Base-by-base conservation (phyloP, 2,888 invertebrate genomes). In the Ptilodon capucinus region DNA sequence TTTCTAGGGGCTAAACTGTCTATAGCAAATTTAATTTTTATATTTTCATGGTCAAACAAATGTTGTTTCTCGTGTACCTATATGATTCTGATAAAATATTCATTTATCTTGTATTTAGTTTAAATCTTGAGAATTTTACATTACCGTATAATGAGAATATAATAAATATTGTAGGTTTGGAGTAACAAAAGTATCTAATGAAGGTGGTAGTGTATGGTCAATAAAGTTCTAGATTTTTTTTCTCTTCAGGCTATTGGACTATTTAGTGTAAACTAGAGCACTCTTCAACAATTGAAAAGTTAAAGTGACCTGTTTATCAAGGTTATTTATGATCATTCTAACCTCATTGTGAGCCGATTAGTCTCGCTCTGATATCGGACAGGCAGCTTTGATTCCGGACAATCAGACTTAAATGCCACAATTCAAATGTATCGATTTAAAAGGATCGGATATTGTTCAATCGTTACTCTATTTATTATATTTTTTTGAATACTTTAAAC, bases 321-420 rank as follows among this genome's bases (percentile, higher is more conserved):
- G n/a, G 54, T 68, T 66, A 53, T 64, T 54, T 51, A 57, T 51
- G 53, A 58, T 60, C 56, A 65, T 71, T 63, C 68, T 59, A 58
- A 55, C 54, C 46, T 64, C 45, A 71, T 76, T 75, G 68, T 74
- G 64, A 63, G 72, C 47, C 68, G 65, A 83, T 85, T 84, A 67
- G 81, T 74, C 68, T 51, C 81, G 83, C 79, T 81, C 71, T 71
- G 60, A 54, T 71, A 74, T 73, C 64, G 60, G 64, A 77, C 68
- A 68, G 74, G 68, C 62, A 65, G 65, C 61, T 74, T 74, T 66
- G 73, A 78, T 69, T 75, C 71, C 51, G 62, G 57, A 78, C 81
- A 81, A 83, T 84, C 68, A 75, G 68, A 54, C 54, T 51, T 56
- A 51, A 61, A 59, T 44, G 18, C 54, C 38, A 40, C 51, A 54